A percentile compares a stretch with the other conserved stretches of the same genome.
Conservation (phyloP, 2,888 invertebrate species). For the Cybosia mesomella region DNA sequence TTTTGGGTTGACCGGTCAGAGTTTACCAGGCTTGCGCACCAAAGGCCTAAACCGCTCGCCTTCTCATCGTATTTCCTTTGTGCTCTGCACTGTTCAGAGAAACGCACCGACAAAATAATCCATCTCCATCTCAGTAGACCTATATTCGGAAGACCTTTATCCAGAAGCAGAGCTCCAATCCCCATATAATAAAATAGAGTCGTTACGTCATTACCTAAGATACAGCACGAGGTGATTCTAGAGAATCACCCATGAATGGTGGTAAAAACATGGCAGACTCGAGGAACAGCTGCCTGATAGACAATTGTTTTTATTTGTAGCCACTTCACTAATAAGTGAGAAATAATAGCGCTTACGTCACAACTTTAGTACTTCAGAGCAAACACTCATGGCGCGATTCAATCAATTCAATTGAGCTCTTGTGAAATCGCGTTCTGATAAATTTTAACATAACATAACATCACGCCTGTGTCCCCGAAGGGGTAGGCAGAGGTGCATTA, state of each 20-base stretch:
- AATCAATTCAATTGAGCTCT: conserved; percentile 5
- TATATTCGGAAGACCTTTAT: no score
- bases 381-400: neutral
- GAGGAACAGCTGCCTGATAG: neutral
- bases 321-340: neutral
- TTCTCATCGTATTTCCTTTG: neutral
- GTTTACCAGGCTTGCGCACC: no score
- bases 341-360: conserved; percentile 8
- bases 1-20: no score
- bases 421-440: neutral
- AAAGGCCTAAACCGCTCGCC: no score
- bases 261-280: no score
- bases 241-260: neutral
- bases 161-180: no score
- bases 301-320: neutral
- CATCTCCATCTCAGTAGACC: no score
- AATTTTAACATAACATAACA: no score
- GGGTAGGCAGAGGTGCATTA: no score
- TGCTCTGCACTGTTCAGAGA: neutral
- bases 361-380: neutral
- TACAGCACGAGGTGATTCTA: neutral
- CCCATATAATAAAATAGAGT: neutral
- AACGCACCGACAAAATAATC: no score
- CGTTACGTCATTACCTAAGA: neutral
- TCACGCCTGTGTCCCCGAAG: no score